These are phyloP conservation scores for Dusona sp. DNA, from an alignment of 2,888 invertebrate genomes.

Conservation along the genomic window DNA sequence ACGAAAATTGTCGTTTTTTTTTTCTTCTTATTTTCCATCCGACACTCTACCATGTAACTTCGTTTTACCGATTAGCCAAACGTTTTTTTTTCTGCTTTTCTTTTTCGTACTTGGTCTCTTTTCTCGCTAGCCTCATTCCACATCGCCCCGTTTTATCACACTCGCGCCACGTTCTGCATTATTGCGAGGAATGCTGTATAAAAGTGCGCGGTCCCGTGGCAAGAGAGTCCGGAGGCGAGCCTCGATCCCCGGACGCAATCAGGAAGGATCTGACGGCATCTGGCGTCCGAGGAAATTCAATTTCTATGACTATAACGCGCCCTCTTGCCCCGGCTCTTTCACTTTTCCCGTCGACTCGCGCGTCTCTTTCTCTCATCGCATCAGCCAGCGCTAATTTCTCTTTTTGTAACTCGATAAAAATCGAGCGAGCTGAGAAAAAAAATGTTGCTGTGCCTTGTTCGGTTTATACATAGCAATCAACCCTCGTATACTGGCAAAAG, in stretches of 20 bases:
- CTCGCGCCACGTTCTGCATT: slow-evolving; percentile 49
- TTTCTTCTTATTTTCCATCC: slow-evolving; percentile 8
- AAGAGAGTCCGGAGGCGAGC: slow-evolving; percentile 38
- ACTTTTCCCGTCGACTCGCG: slow-evolving; percentile 36
- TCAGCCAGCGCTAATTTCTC: slow-evolving; percentile 74
- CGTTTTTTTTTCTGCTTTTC: slow-evolving; percentile 34
- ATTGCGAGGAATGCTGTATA: slow-evolving; percentile 48
- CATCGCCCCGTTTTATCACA: slow-evolving; percentile 39
- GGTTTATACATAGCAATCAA: slow-evolving; percentile 18
- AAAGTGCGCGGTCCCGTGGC: slow-evolving; percentile 47
- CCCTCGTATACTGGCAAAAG: slow-evolving; percentile 33
- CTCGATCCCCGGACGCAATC: slow-evolving; percentile 70
- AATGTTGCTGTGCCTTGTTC: slow-evolving; percentile 18
- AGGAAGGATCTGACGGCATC: slow-evolving; percentile 77
- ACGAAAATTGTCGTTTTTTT: slow-evolving; percentile 31
- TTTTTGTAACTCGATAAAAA: slow-evolving; percentile 80
- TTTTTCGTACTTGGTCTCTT: slow-evolving; percentile 1
- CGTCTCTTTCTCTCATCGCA: slow-evolving; percentile 28
- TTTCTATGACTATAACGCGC: slow-evolving; percentile 76
- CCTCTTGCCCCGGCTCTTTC: slow-evolving; percentile 44
- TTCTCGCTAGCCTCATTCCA: not conserved
- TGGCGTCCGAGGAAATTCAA: slow-evolving; percentile 81
- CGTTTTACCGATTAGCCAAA: slow-evolving; percentile 59
- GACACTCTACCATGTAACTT: slow-evolving; percentile 45
- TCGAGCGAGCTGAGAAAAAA: slow-evolving; percentile 65